These are phyloP conservation scores for Stenichneumon culpator DNA, from an alignment of 2,888 invertebrate species.

Conservation along the genomic window DNA sequence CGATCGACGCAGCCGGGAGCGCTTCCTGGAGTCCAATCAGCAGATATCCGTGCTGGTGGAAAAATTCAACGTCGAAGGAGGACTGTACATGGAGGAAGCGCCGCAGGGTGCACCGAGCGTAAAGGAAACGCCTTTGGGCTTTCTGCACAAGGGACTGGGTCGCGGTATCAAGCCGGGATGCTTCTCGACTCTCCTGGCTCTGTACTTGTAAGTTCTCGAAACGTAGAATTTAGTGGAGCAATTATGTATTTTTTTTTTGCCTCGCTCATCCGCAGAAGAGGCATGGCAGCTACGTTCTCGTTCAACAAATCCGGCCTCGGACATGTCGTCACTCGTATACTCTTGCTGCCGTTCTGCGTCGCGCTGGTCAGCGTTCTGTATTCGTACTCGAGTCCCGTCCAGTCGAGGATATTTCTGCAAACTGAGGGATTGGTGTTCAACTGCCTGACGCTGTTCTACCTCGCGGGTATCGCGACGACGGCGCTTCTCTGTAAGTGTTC, in stretches of 20 bases:
- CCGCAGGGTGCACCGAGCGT: conserved; percentile 80
- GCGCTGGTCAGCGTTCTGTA: conserved; percentile 81
- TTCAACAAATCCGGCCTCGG: conserved; percentile 91
- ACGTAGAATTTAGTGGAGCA: too few relatives aligned
- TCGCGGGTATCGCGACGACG: conserved; percentile 83
- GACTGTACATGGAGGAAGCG: conserved; percentile 89
- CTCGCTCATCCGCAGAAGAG: conserved; percentile 87
- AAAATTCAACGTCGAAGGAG: conserved; percentile 95
- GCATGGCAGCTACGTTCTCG: conserved; percentile 92
- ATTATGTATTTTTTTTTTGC: background rate
- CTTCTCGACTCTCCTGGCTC: conserved; percentile 81
- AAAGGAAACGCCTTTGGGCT: conserved; percentile 80
- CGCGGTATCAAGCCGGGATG: conserved; percentile 83
- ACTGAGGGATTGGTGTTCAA: conserved; percentile 87
- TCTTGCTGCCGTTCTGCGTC: conserved; percentile 89
- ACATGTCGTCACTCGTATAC: conserved; percentile 91
- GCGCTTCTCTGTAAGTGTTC: conserved; percentile 81
- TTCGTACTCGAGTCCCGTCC: conserved; percentile 81
- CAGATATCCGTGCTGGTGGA: conserved; percentile 97
- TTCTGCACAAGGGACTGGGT: conserved; percentile 81
- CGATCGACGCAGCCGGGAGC: conserved; percentile 91
- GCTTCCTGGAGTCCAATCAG: conserved; percentile 97
- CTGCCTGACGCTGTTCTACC: conserved; percentile 93
- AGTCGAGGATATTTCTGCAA: conserved; percentile 82
- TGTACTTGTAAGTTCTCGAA: conserved; percentile 78